Percentiles rank a stretch among this genome's conserved stretches.
Evolutionary conservation across 2,797 vertebrate species (phyloP).

Genomic region (Cynodonichthys magdalenae): DNA sequence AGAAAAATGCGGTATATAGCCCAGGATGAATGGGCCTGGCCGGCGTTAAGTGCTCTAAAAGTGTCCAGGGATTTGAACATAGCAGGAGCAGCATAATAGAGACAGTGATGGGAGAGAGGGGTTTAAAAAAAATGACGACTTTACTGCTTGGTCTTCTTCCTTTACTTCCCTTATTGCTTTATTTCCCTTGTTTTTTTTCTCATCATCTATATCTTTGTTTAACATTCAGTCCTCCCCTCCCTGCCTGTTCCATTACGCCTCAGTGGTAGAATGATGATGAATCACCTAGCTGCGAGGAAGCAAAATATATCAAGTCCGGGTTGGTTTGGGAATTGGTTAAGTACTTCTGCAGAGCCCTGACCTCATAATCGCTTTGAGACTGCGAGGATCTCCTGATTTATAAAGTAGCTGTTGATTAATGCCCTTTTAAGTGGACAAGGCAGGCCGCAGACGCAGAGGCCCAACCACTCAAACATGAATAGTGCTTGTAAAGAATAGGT

Average conservation of each 20-base stretch:
- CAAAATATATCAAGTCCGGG: conserved; percentile 84
- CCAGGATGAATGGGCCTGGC: conserved; percentile 68
- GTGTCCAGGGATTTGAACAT: conserved; percentile 74
- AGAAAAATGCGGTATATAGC: conserved; percentile 74
- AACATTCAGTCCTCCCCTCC: conserved; percentile 82
- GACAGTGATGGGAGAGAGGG: conserved; percentile 23
- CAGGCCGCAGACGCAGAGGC: conserved; percentile 85
- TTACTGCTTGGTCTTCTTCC: conserved; percentile 70
- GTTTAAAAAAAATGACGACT: conserved; percentile 34
- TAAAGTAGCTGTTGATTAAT: conserved; percentile 98
- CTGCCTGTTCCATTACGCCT: conserved; percentile 87
- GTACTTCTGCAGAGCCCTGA: conserved; percentile 90
- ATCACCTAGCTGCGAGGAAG: conserved; percentile 86
- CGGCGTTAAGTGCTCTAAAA: conserved; percentile 77
- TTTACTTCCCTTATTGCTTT: conserved; percentile 52
- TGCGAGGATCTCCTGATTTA: conserved; percentile 91
- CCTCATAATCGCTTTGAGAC: conserved; percentile 89
- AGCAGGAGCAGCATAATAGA: conserved; percentile 26
- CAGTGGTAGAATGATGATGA: conserved; percentile 92
- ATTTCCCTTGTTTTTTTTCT: conserved; percentile 23
- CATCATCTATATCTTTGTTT: conserved; percentile 77
- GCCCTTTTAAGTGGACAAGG: conserved; percentile 96
- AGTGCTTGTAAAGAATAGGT: conserved; percentile 76
- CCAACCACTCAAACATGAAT: conserved; percentile 84
- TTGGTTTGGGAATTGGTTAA: conserved; percentile 95